A percentile compares a stretch with the other conserved stretches of the same genome.
phyloP scores from a whole-genome alignment of 2,113 vertebrate genomes.

The Tricholaema leucomelas region DNA sequence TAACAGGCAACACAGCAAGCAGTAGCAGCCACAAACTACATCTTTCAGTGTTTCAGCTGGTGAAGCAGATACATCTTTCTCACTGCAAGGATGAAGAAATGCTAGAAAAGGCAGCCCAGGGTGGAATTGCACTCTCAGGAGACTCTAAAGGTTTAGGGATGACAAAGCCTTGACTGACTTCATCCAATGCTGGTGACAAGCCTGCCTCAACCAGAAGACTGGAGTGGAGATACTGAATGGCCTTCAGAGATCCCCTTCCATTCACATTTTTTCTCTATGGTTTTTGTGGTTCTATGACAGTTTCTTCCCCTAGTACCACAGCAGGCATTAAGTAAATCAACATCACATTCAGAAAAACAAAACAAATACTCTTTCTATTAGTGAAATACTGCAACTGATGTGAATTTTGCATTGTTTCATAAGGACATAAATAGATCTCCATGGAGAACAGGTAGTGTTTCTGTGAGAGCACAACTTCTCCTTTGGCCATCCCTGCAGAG shows the following conservation, averaged over 20 bases:
- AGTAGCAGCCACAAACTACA: not conserved
- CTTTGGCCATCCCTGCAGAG: not conserved
- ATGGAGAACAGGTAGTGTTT: not conserved
- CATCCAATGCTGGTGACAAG: not conserved
- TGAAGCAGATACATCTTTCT: not conserved
- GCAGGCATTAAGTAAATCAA: conserved; percentile 8
- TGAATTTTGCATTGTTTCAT: not conserved
- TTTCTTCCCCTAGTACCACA: not conserved
- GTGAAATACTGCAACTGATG: not conserved
- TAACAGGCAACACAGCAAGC: not conserved
- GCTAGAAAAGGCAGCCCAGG: not conserved
- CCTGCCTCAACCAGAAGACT: not conserved
- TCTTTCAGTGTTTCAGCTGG: not conserved
- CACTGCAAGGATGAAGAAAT: not conserved
- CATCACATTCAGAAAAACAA: not conserved
- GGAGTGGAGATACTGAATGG: not conserved
- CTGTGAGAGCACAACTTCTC: not conserved
- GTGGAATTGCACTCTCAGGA: not conserved
- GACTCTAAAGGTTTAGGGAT: not conserved
- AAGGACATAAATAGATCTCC: not conserved
- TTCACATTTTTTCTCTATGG: not conserved
- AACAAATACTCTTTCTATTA: not conserved
- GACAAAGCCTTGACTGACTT: not conserved
- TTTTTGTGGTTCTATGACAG: not conserved
- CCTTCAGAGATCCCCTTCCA: not conserved